These are phyloP conservation scores for Corythucha ciliata DNA, from an alignment of 2,888 invertebrate species.

Conservation along the genomic window DNA sequence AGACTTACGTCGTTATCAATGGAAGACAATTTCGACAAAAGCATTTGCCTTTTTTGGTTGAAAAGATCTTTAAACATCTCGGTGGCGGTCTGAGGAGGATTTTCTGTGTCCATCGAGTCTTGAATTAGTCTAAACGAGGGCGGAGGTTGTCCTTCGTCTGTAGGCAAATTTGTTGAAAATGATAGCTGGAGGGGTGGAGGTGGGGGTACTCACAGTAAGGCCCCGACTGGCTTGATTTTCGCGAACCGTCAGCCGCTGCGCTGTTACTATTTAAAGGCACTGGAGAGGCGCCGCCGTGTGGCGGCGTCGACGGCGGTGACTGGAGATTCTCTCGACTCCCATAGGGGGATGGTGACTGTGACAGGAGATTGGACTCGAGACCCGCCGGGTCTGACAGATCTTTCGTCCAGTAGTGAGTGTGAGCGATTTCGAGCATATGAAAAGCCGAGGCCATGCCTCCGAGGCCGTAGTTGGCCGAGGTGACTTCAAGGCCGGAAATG, in stretches of 20 bases:
- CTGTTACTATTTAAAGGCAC: conserved; percentile 41
- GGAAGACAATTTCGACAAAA: conserved; percentile 77
- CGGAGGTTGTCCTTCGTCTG: conserved; percentile 19
- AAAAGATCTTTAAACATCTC: conserved; percentile 92
- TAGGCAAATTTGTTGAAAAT: not conserved
- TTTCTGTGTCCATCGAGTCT: conserved; percentile 46
- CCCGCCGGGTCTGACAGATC: conserved; percentile 54
- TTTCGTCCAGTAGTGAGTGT: conserved; percentile 96
- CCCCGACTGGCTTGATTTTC: conserved; percentile 61
- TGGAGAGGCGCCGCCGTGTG: conserved; percentile 46
- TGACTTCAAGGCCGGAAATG: conserved; percentile 81
- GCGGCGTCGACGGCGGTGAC: conserved; percentile 51
- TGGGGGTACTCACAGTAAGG: conserved; percentile 33
- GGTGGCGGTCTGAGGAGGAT: conserved; percentile 56
- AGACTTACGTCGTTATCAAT: conserved; percentile 76
- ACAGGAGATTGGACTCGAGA: conserved; percentile 44
- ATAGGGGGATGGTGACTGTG: conserved; percentile 54
- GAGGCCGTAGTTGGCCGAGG: conserved; percentile 83
- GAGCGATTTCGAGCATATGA: conserved; percentile 94
- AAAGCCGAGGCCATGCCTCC: conserved; percentile 97
- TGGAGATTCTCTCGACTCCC: conserved; percentile 59
- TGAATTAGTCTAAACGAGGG: conserved; percentile 53
- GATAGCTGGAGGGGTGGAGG: not conserved
- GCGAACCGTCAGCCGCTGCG: conserved; percentile 51
- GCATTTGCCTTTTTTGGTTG: conserved; percentile 79